phyloP scores from a whole-genome alignment of 2,797 vertebrate genomes.

The Ptychadena robeensis region DNA sequence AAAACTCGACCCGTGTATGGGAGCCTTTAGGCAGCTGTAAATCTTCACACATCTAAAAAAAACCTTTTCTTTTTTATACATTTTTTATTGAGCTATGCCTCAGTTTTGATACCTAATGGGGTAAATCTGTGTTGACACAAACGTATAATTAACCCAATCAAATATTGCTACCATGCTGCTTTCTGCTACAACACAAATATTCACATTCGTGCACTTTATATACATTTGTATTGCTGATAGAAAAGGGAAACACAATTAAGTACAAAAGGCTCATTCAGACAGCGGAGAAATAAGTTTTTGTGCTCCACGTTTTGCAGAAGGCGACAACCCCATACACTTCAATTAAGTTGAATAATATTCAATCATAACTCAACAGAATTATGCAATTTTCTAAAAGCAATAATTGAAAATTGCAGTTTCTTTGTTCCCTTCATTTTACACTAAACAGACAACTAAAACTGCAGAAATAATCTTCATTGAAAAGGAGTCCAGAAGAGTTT shows the following conservation, averaged over 20 bases:
- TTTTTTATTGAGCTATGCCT: neutral
- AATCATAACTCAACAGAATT: conserved; percentile 25
- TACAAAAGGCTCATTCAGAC: conserved; percentile 25
- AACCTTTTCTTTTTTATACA: neutral
- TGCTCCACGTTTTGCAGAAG: neutral
- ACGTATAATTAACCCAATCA: conserved; percentile 33
- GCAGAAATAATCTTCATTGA: neutral
- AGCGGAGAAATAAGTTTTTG: conserved; percentile 19
- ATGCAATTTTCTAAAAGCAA: conserved; percentile 17
- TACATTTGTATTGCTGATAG: conserved; percentile 10
- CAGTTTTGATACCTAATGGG: conserved; percentile 1
- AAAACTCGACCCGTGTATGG: too few relatives aligned
- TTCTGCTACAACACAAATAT: conserved; percentile 25
- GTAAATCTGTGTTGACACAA: conserved; percentile 13
- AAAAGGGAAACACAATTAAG: conserved; percentile 31
- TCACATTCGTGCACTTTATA: conserved; percentile 25
- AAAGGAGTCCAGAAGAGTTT: neutral
- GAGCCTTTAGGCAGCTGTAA: neutral
- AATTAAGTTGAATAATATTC: conserved; percentile 30
- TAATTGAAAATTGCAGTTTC: conserved; percentile 26
- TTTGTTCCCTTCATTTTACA: neutral
- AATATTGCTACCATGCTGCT: conserved; percentile 16
- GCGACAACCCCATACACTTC: conserved; percentile 23
- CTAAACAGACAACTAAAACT: neutral
- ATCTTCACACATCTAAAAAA: neutral